A percentile compares a stretch with the other conserved stretches of the same genome.
phyloP scores from a whole-genome alignment of 2,888 invertebrate genomes.

The Siphlonurus alternatus region DNA sequence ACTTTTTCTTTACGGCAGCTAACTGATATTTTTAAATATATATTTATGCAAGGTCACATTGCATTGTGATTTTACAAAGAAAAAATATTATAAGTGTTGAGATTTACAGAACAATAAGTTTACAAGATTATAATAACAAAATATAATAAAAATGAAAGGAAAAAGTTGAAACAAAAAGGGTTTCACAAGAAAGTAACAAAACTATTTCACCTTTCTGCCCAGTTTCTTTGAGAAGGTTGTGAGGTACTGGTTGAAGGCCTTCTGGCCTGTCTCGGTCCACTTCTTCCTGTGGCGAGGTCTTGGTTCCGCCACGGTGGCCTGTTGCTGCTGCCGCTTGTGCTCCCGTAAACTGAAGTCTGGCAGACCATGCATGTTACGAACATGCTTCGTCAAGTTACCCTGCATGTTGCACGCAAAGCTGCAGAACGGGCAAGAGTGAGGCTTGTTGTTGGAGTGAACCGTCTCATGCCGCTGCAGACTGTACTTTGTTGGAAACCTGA shows the following conservation, averaged over 20 bases:
- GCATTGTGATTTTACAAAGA: too few species aligned
- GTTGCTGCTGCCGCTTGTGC: conserved; percentile 2
- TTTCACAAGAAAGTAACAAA: too few species aligned
- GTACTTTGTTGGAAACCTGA: conserved; percentile 16
- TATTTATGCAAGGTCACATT: too few species aligned
- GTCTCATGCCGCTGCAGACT: conserved; percentile 16
- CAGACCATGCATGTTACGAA: conserved; percentile 16
- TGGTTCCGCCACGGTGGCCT: neutral
- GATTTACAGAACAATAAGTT: too few species aligned
- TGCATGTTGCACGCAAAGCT: conserved; percentile 18
- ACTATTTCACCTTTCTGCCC: conserved; percentile 8
- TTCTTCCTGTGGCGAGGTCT: neutral
- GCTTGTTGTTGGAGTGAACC: conserved; percentile 14
- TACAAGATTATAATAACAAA: too few species aligned
- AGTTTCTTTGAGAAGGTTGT: conserved; percentile 12
- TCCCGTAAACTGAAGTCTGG: conserved; percentile 13
- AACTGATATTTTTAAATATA: too few species aligned
- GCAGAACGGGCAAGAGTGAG: conserved; percentile 17
- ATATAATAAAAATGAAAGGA: too few species aligned
- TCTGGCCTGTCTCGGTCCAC: conserved; percentile 13
- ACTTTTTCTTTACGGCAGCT: too few species aligned
- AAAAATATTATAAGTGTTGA: neutral
- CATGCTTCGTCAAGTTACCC: conserved; percentile 19
- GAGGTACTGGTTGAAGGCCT: conserved; percentile 12
- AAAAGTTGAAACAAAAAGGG: too few species aligned